These are phyloP conservation scores for Pseudoips prasinana DNA, from an alignment of 2,888 invertebrate genomes.

Conservation along the genomic window DNA sequence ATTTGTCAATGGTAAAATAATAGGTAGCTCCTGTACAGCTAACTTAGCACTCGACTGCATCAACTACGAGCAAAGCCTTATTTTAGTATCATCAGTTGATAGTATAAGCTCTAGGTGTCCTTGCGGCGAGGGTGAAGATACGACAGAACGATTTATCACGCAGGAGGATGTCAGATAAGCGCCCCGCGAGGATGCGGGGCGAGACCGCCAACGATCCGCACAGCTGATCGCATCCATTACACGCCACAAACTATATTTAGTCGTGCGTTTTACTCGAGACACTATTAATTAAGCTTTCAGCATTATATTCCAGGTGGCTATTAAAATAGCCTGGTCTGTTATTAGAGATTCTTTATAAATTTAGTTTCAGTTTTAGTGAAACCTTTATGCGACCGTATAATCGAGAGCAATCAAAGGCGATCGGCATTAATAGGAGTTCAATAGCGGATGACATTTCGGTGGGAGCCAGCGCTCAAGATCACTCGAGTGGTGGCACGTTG, in stretches of 20 bases:
- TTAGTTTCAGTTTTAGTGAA: too few species aligned
- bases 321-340: too few species aligned
- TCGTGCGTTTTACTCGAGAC: conserved; percentile 21
- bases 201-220: conserved; percentile 34
- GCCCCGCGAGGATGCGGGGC: conserved; percentile 33
- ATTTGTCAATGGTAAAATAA: too few species aligned
- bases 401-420: conserved; percentile 4
- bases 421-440: conserved; percentile 29
- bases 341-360: too few species aligned
- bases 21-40: too few species aligned
- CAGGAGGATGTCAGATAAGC: conserved; percentile 62
- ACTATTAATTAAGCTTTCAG: conserved; percentile 3
- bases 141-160: conserved; percentile 66
- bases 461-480: conserved; percentile 64
- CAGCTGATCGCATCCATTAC: conserved; percentile 51
- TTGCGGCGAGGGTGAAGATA: conserved; percentile 56
- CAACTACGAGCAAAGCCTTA: too few species aligned
- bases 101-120: too few species aligned
- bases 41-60: too few species aligned
- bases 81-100: too few species aligned
- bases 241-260: conserved; percentile 35
- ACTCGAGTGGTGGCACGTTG: conserved; percentile 60
- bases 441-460: conserved; percentile 61
- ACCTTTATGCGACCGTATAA: too few species aligned
- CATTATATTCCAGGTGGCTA: too few species aligned